Base-by-base conservation (phyloP, 2,888 invertebrate genomes). In the Melipona bicolor region DNA sequence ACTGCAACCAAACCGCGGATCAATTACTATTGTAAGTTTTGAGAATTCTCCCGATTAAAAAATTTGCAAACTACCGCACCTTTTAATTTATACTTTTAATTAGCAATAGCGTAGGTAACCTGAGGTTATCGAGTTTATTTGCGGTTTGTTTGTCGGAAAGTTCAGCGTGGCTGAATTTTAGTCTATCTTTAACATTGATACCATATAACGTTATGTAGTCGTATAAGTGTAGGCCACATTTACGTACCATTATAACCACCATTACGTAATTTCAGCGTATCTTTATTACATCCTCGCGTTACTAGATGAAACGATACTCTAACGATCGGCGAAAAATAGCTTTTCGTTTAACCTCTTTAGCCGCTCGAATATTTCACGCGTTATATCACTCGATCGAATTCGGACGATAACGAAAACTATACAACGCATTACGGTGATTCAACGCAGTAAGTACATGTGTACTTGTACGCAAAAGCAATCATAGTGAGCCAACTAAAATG, bases 291-390 rank as follows among this genome's bases (percentile, higher is more conserved):
- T 62, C 21, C 49, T 62, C 62, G 73, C 21, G 62, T 73, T 73
- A 50, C 17, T 21, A 62, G 36, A 56, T 71, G 56, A n/a, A 62
- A 73, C 62, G 62, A 73, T 73, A 50, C 19, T 17, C n/a, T 36
- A 56, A 36, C 70, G 70, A 56, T 54, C 70, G n/a, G 50, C 43
- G 32, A 62, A 62, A 73, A 73, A 73, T 73, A 32, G 62, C 49
- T 49, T 15, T 9, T 4, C 61, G 62, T 62, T 43, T 73, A 73
- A 52, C 62, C 49, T 71, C 43, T 32, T 71, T 36, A 56, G 24
- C 4, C 70, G 36, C 19, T 71, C 56, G 24, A 56, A 19, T 56
- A n/a, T 36, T 19, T 54, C 56, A 15, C 36, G 56, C 56, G n/a
- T 6, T 36, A 3, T 32, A n/a, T 70, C 70, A 4, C 17, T 32